Evolutionary conservation across 2,113 vertebrate genomes (phyloP).

Genomic region (Rhizomys pruinosus): DNA sequence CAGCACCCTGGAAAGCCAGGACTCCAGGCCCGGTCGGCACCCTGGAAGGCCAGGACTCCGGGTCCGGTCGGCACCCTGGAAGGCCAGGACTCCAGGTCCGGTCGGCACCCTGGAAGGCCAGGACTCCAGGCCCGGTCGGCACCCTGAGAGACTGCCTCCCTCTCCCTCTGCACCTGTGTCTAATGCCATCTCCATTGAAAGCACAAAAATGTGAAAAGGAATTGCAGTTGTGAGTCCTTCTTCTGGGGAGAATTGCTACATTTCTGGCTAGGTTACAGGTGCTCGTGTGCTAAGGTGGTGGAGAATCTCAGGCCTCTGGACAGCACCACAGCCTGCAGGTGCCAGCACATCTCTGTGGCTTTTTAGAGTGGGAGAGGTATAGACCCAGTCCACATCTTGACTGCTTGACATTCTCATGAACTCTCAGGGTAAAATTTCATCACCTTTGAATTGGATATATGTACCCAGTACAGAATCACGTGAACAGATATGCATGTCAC

Average conservation of each 20-base stretch:
- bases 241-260: neutral
- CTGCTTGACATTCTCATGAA: neutral
- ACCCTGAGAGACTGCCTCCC: neutral
- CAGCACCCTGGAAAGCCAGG: too few relatives aligned
- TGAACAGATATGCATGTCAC: neutral
- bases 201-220: fast-evolving
- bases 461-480: fast-evolving
- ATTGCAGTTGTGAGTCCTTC: fast-evolving
- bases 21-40: neutral
- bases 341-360: fast-evolving
- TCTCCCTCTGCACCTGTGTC: neutral
- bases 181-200: fast-evolving
- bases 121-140: neutral
- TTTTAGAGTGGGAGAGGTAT: fast-evolving
- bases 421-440: neutral
- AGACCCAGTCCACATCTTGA: fast-evolving
- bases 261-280: fast-evolving
- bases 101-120: neutral
- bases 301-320: neutral
- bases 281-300: neutral
- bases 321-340: too few relatives aligned
- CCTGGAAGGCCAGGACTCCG: too few relatives aligned
- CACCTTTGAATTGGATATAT: neutral
- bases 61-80: neutral
- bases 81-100: too few relatives aligned